phyloP scores from a whole-genome alignment of 2,888 invertebrate species.

The Electrophaes corylata region DNA sequence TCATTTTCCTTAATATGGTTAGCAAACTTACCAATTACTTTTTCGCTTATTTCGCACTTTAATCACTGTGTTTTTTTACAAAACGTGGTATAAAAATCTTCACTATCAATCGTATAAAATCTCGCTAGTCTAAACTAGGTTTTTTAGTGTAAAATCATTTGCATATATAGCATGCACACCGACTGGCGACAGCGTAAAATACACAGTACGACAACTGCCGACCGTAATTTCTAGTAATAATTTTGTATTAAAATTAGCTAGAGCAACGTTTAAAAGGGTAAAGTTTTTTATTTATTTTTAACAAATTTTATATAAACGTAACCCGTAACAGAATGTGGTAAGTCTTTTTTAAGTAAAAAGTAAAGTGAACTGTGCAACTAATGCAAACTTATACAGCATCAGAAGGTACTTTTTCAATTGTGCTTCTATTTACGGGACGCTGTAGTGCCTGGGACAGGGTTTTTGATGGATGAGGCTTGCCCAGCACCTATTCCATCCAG shows the following conservation, averaged over 20 bases:
- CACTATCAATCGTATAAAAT: neutral
- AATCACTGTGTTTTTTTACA: no score
- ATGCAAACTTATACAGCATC: no score
- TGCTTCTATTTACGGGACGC: no score
- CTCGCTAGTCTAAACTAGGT: neutral
- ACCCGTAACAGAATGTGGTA: no score
- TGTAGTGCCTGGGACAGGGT: no score
- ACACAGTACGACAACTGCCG: constrained; percentile 5
- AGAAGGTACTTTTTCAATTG: no score
- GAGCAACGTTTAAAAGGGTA: neutral
- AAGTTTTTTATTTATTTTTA: neutral
- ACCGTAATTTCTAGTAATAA: constrained; percentile 11
- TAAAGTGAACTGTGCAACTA: no score
- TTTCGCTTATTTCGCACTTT: neutral
- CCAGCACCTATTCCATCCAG: no score
- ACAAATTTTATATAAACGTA: neutral
- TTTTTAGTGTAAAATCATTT: constrained; percentile 21
- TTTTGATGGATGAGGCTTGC: no score
- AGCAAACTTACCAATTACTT: no score
- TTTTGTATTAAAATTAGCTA: neutral
- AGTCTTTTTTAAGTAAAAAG: no score
- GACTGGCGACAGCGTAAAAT: constrained; percentile 1
- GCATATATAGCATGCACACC: constrained; percentile 34
- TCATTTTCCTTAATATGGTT: no score
- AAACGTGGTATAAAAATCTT: neutral